Evolutionary conservation across 2,888 invertebrate genomes (phyloP).

Genomic region (Cheilosia impressa): DNA sequence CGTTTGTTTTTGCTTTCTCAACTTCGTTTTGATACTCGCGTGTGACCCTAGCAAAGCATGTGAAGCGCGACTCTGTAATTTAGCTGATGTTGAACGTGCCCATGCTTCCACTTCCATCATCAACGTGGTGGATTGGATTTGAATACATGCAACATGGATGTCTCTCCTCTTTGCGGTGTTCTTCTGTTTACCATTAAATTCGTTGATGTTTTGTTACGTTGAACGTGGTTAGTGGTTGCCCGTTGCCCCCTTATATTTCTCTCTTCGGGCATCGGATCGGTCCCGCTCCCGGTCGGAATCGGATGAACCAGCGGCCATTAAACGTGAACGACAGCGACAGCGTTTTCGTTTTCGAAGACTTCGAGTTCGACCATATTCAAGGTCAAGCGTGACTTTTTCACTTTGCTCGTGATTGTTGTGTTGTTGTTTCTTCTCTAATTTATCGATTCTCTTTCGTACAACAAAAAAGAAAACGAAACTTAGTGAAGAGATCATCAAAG

Average conservation of each 20-base stretch:
- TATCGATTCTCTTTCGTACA: conserved; percentile 31
- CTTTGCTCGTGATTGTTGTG: conserved; percentile 29
- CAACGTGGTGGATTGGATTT: not conserved
- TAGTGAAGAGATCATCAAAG: not conserved
- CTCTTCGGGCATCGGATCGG: conserved; percentile 28
- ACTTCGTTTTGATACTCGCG: conserved; percentile 20
- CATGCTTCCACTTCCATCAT: conserved; percentile 18
- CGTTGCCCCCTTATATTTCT: conserved; percentile 1
- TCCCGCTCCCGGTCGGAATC: not conserved
- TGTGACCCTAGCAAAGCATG: conserved; percentile 44
- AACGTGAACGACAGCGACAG: conserved; percentile 42
- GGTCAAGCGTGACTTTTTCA: conserved; percentile 68
- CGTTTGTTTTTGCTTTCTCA: conserved; percentile 17
- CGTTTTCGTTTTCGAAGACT: conserved; percentile 66
- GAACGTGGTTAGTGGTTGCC: not conserved
- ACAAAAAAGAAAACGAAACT: not conserved
- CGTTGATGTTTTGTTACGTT: conserved; percentile 12
- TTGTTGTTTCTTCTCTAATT: conserved; percentile 6
- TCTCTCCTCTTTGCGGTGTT: conserved; percentile 5
- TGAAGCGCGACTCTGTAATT: conserved; percentile 45
- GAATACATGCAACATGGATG: not conserved
- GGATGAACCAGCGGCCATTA: conserved; percentile 52
- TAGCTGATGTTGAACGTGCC: conserved; percentile 17
- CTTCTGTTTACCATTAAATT: conserved; percentile 43
- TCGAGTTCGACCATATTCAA: conserved; percentile 66